Evolutionary conservation across 2,797 vertebrate genomes (phyloP).

Genomic region (Muraenolepis orangiensis): DNA sequence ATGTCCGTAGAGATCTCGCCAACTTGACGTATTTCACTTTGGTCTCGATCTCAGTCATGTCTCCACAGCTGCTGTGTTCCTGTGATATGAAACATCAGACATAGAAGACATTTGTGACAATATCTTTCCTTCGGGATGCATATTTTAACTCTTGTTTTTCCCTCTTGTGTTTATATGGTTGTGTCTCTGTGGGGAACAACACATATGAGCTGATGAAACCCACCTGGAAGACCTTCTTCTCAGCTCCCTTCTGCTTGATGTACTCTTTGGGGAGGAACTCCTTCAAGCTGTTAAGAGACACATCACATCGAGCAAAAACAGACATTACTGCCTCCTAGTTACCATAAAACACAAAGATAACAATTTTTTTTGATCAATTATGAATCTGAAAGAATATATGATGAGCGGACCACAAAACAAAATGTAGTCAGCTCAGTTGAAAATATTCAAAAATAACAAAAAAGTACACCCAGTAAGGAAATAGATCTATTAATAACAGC

Average conservation of each 20-base stretch:
- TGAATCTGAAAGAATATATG: background rate
- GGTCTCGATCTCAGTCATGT: slow-evolving; percentile 96
- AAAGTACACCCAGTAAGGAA: too few relatives aligned
- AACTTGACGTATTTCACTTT: slow-evolving; percentile 98
- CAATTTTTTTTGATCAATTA: background rate
- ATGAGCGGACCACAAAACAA: slow-evolving; percentile 1
- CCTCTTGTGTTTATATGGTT: background rate
- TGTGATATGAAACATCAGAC: slow-evolving; percentile 49
- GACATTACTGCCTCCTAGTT: background rate
- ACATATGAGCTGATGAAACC: slow-evolving; percentile 14
- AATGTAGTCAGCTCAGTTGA: background rate
- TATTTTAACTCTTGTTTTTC: background rate
- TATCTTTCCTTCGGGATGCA: background rate
- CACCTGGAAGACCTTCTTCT: slow-evolving; percentile 98
- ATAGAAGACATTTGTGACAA: background rate
- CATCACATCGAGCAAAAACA: slow-evolving; percentile 1
- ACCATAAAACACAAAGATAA: background rate
- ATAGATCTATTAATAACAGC: too few relatives aligned
- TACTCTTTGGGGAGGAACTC: slow-evolving; percentile 99
- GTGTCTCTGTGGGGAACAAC: background rate
- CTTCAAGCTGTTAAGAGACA: slow-evolving; percentile 79
- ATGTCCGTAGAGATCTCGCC: slow-evolving; percentile 90
- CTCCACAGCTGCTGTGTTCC: slow-evolving; percentile 96
- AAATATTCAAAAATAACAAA: background rate
- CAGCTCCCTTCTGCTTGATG: slow-evolving; percentile 94